phyloP scores from a whole-genome alignment of 1,140 invertebrate genomes.

The Apis mellifera region Amel_HAv3.1 CM009937.2:1803001-1803500 shows the following conservation, averaged over 20 bases:
- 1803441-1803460: not conserved
- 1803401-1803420: constrained; percentile 36
- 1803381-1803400: constrained; percentile 53
- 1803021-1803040: too few species aligned
- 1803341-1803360: constrained; percentile 55
- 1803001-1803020: too few species aligned
- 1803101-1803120: too few species aligned
- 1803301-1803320: constrained; percentile 17
- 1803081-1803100: too few species aligned
- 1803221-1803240: too few species aligned
- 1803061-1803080: too few species aligned
- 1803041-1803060: too few species aligned
- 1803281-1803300: constrained; percentile 36
- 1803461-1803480: constrained; percentile 35
- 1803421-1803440: not conserved
- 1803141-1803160: too few species aligned
- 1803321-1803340: constrained; percentile 46
- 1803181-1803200: too few species aligned
- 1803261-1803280: constrained; percentile 23
- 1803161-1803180: too few species aligned
- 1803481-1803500: constrained; percentile 33
- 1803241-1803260: constrained; percentile 45
- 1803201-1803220: too few species aligned
- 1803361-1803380: constrained; percentile 59
- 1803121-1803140: too few species aligned